These are phyloP conservation scores for Nebria ingens DNA, from an alignment of 1,140 invertebrate species.

Conservation along the genomic window DNA sequence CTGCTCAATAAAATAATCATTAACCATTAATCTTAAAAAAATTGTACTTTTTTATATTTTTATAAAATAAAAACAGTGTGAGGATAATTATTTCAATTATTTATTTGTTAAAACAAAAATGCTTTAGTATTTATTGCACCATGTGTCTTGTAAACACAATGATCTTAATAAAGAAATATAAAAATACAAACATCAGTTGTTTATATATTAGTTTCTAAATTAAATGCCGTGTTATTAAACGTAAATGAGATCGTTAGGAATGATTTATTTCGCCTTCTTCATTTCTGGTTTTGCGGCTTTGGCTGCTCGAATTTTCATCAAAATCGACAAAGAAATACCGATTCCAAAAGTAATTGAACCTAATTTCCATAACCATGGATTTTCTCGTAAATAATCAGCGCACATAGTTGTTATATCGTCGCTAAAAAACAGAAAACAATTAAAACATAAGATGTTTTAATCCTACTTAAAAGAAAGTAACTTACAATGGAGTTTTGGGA, in stretches of 20 bases:
- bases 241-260: slow-evolving; percentile 22
- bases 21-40: too few species aligned
- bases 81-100: too few species aligned
- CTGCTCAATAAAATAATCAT: too few species aligned
- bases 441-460: slow-evolving; percentile 18
- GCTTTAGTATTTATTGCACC: slow-evolving; percentile 15
- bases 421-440: slow-evolving; percentile 43
- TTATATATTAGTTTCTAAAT: slow-evolving; percentile 11
- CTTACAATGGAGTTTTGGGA: slow-evolving; percentile 68
- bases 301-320: slow-evolving; percentile 36
- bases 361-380: slow-evolving; percentile 58
- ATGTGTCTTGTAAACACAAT: slow-evolving; percentile 11
- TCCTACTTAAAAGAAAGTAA: slow-evolving; percentile 25
- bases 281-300: slow-evolving; percentile 39
- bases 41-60: too few species aligned
- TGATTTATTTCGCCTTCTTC: slow-evolving; percentile 42
- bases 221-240: background rate
- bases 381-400: slow-evolving; percentile 48
- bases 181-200: slow-evolving; percentile 13
- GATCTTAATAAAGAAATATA: slow-evolving; percentile 14
- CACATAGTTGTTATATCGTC: slow-evolving; percentile 58
- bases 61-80: too few species aligned
- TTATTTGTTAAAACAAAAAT: too few species aligned
- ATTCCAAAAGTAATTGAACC: slow-evolving; percentile 47
- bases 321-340: slow-evolving; percentile 35